These are phyloP conservation scores for Synanthedon myopaeformis DNA, from an alignment of 2,888 invertebrate species.

Conservation along the genomic window DNA sequence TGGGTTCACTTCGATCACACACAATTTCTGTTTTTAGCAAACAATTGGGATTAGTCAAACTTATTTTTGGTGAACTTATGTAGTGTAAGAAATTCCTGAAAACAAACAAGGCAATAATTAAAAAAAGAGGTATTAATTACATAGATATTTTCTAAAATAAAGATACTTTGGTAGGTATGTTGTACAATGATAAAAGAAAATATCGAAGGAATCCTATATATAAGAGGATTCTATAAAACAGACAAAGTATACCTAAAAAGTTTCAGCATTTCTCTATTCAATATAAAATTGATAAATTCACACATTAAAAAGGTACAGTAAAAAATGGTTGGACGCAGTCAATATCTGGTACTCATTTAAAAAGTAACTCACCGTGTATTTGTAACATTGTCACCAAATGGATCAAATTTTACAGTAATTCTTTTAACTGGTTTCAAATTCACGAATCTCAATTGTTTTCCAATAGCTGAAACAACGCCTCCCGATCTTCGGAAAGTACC, in stretches of 20 bases:
- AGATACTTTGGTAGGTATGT: not conserved
- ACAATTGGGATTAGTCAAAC: constrained; percentile 81
- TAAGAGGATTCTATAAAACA: not conserved
- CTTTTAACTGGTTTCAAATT: constrained; percentile 84
- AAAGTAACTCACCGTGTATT: constrained; percentile 68
- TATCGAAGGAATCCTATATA: not conserved
- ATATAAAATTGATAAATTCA: too few relatives aligned
- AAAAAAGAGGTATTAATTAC: not conserved
- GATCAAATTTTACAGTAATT: constrained; percentile 85
- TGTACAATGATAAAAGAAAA: not conserved
- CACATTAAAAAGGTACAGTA: too few relatives aligned
- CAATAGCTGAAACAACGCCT: constrained; percentile 79
- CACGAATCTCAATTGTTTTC: constrained; percentile 76
- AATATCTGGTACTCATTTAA: not conserved
- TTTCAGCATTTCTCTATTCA: too few relatives aligned
- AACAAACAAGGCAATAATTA: constrained; percentile 15
- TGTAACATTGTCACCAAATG: constrained; percentile 79
- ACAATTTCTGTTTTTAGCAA: constrained; percentile 80
- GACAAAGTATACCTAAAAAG: not conserved
- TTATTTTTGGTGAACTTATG: constrained; percentile 75
- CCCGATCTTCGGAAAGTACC: constrained; percentile 75
- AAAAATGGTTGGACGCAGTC: too few relatives aligned
- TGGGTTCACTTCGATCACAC: constrained; percentile 82
- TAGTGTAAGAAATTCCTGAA: constrained; percentile 79
- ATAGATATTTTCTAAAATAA: too few relatives aligned